phyloP scores from a whole-genome alignment of 2,888 invertebrate species.

The Agonopterix heracliana region DNA sequence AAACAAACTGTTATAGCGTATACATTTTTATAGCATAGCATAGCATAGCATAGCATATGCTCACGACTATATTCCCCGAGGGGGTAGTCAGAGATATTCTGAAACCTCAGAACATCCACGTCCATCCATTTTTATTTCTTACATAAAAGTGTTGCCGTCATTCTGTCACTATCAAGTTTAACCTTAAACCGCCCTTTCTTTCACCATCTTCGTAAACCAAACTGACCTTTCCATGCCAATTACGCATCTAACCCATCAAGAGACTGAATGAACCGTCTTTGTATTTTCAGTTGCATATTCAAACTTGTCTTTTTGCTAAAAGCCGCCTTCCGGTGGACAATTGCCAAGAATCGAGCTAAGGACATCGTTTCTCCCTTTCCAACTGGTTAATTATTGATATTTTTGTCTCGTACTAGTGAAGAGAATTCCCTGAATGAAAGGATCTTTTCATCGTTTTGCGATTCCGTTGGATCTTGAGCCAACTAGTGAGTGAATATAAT shows the following conservation, averaged over 20 bases:
- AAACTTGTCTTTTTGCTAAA: slow-evolving; percentile 61
- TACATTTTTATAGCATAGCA: too few species aligned
- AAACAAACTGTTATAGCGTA: too few species aligned
- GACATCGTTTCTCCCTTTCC: slow-evolving; percentile 36
- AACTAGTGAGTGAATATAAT: slow-evolving; percentile 65
- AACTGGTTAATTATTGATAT: slow-evolving; percentile 23
- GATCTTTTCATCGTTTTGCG: slow-evolving; percentile 62
- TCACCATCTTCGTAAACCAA: slow-evolving; percentile 11
- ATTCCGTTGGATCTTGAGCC: slow-evolving; percentile 56
- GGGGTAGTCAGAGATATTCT: too few species aligned
- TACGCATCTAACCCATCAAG: slow-evolving; percentile 41
- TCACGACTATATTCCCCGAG: too few species aligned
- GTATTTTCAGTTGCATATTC: slow-evolving; percentile 60
- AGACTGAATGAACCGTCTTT: slow-evolving; percentile 60
- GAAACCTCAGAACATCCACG: too few species aligned
- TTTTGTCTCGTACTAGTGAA: slow-evolving; percentile 33
- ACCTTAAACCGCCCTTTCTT: not conserved
- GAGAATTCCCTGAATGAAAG: slow-evolving; percentile 71
- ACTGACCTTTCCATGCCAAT: slow-evolving; percentile 49
- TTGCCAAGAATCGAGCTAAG: slow-evolving; percentile 66
- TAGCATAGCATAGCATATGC: too few species aligned
- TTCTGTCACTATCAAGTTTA: too few species aligned
- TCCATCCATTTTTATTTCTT: too few species aligned
- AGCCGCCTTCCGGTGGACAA: slow-evolving; percentile 71
- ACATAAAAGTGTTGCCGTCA: too few species aligned